phyloP scores from a whole-genome alignment of 2,888 invertebrate species.

The Aspidiotus rigidus region DNA sequence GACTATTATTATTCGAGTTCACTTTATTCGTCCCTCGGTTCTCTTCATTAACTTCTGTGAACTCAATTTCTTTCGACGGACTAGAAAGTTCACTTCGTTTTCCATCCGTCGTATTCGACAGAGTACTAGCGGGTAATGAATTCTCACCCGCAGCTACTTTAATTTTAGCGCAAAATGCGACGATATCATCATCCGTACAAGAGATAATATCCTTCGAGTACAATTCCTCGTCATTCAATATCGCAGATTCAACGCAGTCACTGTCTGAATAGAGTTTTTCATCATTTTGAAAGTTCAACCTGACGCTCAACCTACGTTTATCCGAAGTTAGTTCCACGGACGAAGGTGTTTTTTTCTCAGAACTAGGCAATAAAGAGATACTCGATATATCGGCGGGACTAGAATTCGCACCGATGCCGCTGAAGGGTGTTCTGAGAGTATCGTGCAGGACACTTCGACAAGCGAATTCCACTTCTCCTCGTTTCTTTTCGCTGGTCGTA shows the following conservation, averaged over 20 bases:
- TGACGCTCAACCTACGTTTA: constrained; percentile 6
- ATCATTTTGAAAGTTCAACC: constrained; percentile 15
- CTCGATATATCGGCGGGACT: constrained; percentile 10
- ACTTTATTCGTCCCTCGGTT: not conserved
- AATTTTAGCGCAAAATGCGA: not conserved
- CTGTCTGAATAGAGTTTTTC: not conserved
- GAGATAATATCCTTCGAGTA: not conserved
- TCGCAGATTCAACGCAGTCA: not conserved
- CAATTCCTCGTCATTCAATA: not conserved
- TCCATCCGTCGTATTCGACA: not conserved
- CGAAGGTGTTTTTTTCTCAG: constrained; percentile 3
- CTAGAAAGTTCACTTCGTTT: not conserved
- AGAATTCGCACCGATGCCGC: not conserved
- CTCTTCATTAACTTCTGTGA: not conserved
- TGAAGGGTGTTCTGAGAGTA: constrained; percentile 2
- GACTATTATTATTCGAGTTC: not conserved
- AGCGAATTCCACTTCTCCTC: constrained; percentile 11
- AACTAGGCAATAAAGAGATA: constrained; percentile 6
- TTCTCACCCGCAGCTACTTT: not conserved
- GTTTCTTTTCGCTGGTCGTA: constrained; percentile 17
- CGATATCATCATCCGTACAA: not conserved
- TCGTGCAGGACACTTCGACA: constrained; percentile 14
- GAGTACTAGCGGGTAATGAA: not conserved
- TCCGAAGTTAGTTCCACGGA: not conserved
- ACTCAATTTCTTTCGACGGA: not conserved